These are phyloP conservation scores for Machimus rusticus DNA, from an alignment of 2,888 invertebrate genomes.

Conservation along the genomic window DNA sequence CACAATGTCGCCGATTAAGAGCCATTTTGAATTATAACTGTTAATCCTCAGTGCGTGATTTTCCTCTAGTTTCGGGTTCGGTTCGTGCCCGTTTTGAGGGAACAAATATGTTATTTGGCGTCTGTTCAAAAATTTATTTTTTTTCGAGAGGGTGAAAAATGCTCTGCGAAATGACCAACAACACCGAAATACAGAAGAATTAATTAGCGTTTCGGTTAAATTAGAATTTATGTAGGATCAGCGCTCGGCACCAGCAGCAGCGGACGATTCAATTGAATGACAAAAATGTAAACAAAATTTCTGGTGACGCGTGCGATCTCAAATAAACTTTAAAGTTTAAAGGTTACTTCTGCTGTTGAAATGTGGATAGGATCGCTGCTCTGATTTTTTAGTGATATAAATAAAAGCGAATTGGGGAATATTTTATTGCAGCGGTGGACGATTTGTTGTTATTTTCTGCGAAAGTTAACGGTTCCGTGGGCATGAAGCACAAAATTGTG, in stretches of 20 bases:
- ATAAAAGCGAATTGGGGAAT: background rate
- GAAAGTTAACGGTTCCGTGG: background rate
- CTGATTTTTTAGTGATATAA: background rate
- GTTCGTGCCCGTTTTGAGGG: background rate
- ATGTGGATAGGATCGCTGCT: background rate
- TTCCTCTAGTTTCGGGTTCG: background rate
- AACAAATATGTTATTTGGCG: background rate
- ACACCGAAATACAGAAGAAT: background rate
- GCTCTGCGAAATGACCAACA: background rate
- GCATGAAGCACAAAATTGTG: background rate
- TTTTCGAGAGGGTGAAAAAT: background rate
- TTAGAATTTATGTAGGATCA: slow-evolving; percentile 5
- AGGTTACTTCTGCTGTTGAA: background rate
- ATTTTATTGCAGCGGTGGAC: background rate
- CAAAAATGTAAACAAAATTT: background rate
- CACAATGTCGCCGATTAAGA: background rate
- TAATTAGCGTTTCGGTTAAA: background rate
- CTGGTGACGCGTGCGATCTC: background rate
- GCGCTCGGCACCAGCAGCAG: background rate
- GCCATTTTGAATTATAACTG: background rate
- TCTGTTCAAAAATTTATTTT: background rate
- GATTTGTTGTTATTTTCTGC: background rate
- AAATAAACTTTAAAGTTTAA: background rate
- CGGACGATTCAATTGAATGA: background rate
- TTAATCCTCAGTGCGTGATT: background rate